Percentiles rank a stretch among this genome's conserved stretches.
Evolutionary conservation across 2,888 invertebrate genomes (phyloP).

Genomic region (Chironomus riparius): DNA sequence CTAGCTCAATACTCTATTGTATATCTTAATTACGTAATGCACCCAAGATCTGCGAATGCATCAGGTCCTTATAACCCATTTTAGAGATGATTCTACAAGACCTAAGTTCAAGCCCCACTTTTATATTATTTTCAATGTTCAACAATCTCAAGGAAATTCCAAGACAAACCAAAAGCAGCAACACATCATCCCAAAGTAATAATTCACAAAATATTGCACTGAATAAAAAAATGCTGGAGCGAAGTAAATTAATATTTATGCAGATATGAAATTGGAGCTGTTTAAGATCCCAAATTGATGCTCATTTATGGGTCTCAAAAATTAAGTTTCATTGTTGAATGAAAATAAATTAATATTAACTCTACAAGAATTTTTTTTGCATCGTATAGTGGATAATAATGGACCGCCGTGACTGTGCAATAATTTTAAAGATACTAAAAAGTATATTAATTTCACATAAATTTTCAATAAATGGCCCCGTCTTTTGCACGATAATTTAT

Average conservation of each 20-base stretch:
- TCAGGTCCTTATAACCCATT: too few species aligned
- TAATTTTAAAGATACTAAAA: slow-evolving; percentile 10
- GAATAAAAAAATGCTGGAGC: too few species aligned
- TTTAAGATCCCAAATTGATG: background rate
- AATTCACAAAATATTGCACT: too few species aligned
- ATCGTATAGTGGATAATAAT: background rate
- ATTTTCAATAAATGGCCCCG: slow-evolving; percentile 10
- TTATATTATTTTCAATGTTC: too few species aligned
- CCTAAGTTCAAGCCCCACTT: too few species aligned
- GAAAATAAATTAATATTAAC: background rate
- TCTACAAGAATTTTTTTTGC: background rate
- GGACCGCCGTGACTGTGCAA: background rate
- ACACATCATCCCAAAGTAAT: too few species aligned
- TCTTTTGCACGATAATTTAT: slow-evolving; percentile 12
- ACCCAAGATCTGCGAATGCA: too few species aligned
- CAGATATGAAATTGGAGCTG: slow-evolving; percentile 6
- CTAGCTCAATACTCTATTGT: too few species aligned
- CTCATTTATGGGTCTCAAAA: background rate
- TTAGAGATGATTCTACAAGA: too few species aligned
- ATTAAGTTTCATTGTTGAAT: background rate
- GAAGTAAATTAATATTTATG: background rate
- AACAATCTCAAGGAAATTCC: too few species aligned
- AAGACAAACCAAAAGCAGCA: too few species aligned
- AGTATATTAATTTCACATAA: slow-evolving; percentile 22
- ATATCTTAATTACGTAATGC: too few species aligned